Base-by-base conservation (phyloP, 2,888 invertebrate species). In the Parascotia fuliginaria region DNA sequence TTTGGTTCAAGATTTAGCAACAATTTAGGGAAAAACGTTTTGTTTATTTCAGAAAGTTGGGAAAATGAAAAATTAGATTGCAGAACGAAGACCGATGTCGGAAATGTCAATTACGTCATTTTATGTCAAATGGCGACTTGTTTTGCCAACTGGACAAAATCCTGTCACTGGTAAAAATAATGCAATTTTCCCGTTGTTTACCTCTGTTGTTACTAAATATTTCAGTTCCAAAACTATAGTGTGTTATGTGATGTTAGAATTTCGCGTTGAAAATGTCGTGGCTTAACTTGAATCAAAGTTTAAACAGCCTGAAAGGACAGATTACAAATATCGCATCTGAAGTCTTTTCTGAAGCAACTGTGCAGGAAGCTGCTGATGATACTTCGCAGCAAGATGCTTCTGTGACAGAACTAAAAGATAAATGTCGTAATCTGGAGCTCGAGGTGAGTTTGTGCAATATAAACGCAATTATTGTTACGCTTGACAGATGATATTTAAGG, bases 241-340 rank as follows among this genome's bases (percentile, higher is more conserved):
- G 82, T 88, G 82, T 83, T 83, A 83, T 89, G 87, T 81, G 73
- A 65, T 56, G 63, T 54, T 73, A 71, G 65, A 60, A 57, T 47
- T 43, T 55, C 14, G 11, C 27, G 44, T 53, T 47, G 28, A 89
- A 80, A 72, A 95, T 95, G 95, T 94, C 95, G 83, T 95, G 95
- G 95, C 89, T 95, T 53, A 94, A 94, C 81, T 75, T 93, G 51
- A 95, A 95, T 82, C 93, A 94, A 72, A 94, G 94, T 88, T 89
- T 94, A 65, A 94, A 85, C 79, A 94, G 93, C 86, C 89, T 98
- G 63, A 97, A 97, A 85, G 98, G 97, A 65, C 98, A 98, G 92
- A 94, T 98, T 74, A 94, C 95, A 27, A 97, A 94, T 90, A 96
- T 98, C 75, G 97, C 98, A 51, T 96, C 96, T 82, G 97, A 97